Percentiles rank a stretch among this genome's conserved stretches.
phyloP scores from a whole-genome alignment of 2,888 invertebrate genomes.

The Nebria brevicollis region DNA sequence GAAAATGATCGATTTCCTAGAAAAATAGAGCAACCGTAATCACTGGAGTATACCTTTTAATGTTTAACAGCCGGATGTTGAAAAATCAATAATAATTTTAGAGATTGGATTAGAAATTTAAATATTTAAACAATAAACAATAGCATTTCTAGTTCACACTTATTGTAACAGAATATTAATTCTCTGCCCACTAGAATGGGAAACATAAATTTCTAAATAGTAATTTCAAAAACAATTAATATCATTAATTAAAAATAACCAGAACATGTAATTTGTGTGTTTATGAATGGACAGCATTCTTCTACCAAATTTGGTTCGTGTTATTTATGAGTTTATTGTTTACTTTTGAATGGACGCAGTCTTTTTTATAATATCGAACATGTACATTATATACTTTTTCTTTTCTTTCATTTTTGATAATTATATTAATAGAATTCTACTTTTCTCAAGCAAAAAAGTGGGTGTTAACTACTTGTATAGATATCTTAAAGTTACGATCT shows the following conservation, averaged over 20 bases:
- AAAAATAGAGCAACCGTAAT: too few relatives aligned
- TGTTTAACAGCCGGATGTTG: not conserved
- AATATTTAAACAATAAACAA: not conserved
- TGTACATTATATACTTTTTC: not conserved
- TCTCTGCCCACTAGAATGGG: not conserved
- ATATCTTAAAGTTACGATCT: not conserved
- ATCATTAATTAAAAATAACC: not conserved
- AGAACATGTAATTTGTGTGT: not conserved
- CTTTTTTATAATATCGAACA: not conserved
- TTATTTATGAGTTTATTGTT: slow-evolving; percentile 1
- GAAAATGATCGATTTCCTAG: not conserved
- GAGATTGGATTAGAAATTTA: not conserved
- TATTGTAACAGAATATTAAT: not conserved
- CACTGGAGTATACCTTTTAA: not conserved
- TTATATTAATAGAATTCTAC: not conserved
- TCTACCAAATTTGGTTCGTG: not conserved
- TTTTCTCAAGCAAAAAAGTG: not conserved
- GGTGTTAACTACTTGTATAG: not conserved
- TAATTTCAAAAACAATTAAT: not conserved
- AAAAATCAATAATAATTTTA: not conserved
- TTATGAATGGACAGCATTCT: not conserved
- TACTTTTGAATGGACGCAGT: not conserved
- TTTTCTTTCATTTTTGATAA: not conserved
- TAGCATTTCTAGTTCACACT: not conserved
- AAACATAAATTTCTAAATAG: not conserved